Percentiles rank a stretch among this genome's conserved stretches.
Evolutionary conservation across 2,888 invertebrate genomes (phyloP).

Genomic region (Drosophila testacea): DNA sequence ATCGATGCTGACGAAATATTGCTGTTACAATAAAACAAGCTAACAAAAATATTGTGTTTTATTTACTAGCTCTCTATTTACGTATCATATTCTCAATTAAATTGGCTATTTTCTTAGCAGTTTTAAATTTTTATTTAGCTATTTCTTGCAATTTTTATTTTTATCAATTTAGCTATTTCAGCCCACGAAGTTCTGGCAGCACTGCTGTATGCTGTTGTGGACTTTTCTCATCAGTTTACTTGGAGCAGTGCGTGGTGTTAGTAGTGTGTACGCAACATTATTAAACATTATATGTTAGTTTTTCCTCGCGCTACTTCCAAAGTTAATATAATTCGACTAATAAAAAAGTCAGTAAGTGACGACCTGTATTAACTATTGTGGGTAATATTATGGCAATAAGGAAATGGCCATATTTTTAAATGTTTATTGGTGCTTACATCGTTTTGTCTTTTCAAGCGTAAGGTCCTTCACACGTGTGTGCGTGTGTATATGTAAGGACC

Average conservation of each 20-base stretch:
- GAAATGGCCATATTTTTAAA: conserved; percentile 10
- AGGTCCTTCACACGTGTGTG: conserved; percentile 31
- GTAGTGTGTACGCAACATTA: conserved; percentile 34
- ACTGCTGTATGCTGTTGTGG: conserved; percentile 5
- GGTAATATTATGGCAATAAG: conserved; percentile 20
- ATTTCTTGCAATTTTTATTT: too few relatives aligned
- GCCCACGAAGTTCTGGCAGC: too few relatives aligned
- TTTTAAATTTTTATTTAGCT: too few relatives aligned
- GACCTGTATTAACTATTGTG: conserved; percentile 8
- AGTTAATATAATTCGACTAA: conserved; percentile 27
- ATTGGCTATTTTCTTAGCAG: too few relatives aligned
- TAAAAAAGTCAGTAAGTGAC: not conserved
- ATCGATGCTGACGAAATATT: too few relatives aligned
- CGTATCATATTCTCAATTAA: too few relatives aligned
- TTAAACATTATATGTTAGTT: conserved; percentile 21
- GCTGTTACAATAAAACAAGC: too few relatives aligned
- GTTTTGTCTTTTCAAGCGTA: conserved; percentile 31
- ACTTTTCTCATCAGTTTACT: conserved; percentile 50
- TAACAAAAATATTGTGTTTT: too few relatives aligned
- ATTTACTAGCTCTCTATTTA: too few relatives aligned
- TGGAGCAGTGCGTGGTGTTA: conserved; percentile 54
- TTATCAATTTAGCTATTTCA: too few relatives aligned
- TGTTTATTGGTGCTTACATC: conserved; percentile 38
- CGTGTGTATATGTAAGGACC: conserved; percentile 54
- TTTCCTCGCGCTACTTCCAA: conserved; percentile 50